phyloP scores from a whole-genome alignment of 2,888 invertebrate species.

The Meiosimyza platycephala region DNA sequence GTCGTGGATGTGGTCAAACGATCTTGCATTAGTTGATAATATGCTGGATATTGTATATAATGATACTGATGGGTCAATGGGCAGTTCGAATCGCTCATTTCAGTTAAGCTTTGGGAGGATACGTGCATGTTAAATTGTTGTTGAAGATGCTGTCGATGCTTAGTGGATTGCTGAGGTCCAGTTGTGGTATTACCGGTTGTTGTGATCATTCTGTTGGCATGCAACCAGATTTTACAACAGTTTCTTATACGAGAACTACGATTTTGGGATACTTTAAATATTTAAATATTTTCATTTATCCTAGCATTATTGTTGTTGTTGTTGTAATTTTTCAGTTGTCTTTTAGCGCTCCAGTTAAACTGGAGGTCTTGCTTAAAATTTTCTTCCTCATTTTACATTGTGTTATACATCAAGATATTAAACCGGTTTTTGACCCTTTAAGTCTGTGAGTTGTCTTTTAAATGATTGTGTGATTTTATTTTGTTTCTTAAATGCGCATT shows the following conservation, averaged over 20 bases:
- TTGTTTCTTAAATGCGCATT: too few species aligned
- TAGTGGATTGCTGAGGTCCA: slow-evolving; percentile 18
- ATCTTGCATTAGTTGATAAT: slow-evolving; percentile 36
- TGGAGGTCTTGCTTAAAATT: background rate
- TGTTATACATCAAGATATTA: background rate
- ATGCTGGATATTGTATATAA: slow-evolving; percentile 62
- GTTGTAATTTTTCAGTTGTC: background rate
- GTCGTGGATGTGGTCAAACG: slow-evolving; percentile 37
- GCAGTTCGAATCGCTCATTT: slow-evolving; percentile 48
- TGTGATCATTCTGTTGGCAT: slow-evolving; percentile 16
- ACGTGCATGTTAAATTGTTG: slow-evolving; percentile 39
- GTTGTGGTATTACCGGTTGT: slow-evolving; percentile 21
- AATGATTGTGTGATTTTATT: too few species aligned
- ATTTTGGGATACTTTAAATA: background rate
- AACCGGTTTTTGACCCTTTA: slow-evolving; percentile 35
- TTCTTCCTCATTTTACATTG: too few species aligned
- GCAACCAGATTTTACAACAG: background rate
- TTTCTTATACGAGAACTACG: background rate
- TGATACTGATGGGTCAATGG: slow-evolving; percentile 64
- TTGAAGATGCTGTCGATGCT: slow-evolving; percentile 24
- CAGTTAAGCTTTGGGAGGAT: slow-evolving; percentile 76
- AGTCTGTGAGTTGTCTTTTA: background rate
- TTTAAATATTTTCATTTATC: background rate
- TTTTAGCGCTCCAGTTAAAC: background rate
- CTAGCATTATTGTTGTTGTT: background rate